Evolutionary conservation across 2,113 vertebrate genomes (phyloP).

Genomic region (Oreochromis tanganicae): DNA sequence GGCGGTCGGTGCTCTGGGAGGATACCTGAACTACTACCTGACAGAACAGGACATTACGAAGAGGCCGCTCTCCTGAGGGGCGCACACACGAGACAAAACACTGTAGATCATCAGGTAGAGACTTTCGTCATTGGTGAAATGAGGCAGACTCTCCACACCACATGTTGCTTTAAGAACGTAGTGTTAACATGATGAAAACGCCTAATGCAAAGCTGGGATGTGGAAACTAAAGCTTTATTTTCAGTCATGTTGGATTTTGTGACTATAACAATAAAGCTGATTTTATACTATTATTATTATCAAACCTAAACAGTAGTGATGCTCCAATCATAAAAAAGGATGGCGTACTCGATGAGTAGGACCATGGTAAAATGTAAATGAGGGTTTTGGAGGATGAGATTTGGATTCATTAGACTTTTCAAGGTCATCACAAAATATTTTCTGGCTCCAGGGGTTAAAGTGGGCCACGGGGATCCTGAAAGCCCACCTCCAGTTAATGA

Average conservation of each 20-base stretch:
- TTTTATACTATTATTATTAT: neutral
- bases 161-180: neutral
- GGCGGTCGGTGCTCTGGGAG: conserved; percentile 73
- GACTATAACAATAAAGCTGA: neutral
- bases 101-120: neutral
- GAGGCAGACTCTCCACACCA: neutral
- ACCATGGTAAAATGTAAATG: accelerated
- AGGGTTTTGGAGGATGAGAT: accelerated
- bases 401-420: accelerated
- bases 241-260: neutral
- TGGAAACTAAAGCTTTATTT: neutral
- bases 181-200: neutral
- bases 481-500: neutral
- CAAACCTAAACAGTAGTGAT: neutral
- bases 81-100: neutral
- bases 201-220: neutral
- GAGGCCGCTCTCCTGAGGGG: conserved; percentile 67
- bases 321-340: neutral
- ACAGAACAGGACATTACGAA: conserved; percentile 78
- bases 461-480: neutral
- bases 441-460: neutral
- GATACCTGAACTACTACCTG: conserved; percentile 75
- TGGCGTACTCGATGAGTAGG: neutral
- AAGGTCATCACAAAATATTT: neutral
- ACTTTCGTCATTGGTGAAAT: neutral